Evolutionary conservation across 2,113 vertebrate genomes (phyloP), one percentile per base, ranked within the genome.

Genomic region (Electrona antarctica): DNA sequence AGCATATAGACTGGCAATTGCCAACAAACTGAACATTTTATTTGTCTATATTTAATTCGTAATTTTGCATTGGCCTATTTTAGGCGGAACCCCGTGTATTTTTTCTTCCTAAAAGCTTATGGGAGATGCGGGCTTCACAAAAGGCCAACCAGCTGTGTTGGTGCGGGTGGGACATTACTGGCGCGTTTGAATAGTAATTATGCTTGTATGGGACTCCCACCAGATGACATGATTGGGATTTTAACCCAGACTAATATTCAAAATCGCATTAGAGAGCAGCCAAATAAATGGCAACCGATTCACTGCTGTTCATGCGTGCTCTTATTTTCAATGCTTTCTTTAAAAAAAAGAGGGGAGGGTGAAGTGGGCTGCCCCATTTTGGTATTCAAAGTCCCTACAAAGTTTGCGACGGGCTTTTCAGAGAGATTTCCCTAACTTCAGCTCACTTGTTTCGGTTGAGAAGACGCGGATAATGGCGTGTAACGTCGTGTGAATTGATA

Each of bases 81-180:
- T 48, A 8, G n/a, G 51, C 33, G 45, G 45, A 21, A 3, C 51
- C 4, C 33, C 5, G 13, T 81, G 77, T 72, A 73, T 76, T 86
- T 60, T 13, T 46, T 59, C 73, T 11, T 56, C 14, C 77, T 61
- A 70, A 76, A 83, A 85, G 29, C 49, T 52, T 51, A 56, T 75
- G 88, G 86, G 90, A 91, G 87, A 79, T 67, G 79, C 79, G 76
- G 57, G 80, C 76, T 90, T 88, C 77, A 77, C 69, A 80, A 64
- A 76, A 60, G 67, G n/a, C 78, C 77, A 87, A 95, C 95, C 95
- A 96, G 95, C 96, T 96, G 95, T 91, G 87, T 87, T 61, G 85
- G 93, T 94, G 96, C 95, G 95, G 96, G 97, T 96, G 96, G 96
- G 95, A 96, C 94, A 95, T 95, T 95, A 93, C 93, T 88, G 88